Evolutionary conservation across 1,140 invertebrate species (phyloP), one percentile per base, ranked within the genome.

Genomic region (Drosophila micromelanica): DNA sequence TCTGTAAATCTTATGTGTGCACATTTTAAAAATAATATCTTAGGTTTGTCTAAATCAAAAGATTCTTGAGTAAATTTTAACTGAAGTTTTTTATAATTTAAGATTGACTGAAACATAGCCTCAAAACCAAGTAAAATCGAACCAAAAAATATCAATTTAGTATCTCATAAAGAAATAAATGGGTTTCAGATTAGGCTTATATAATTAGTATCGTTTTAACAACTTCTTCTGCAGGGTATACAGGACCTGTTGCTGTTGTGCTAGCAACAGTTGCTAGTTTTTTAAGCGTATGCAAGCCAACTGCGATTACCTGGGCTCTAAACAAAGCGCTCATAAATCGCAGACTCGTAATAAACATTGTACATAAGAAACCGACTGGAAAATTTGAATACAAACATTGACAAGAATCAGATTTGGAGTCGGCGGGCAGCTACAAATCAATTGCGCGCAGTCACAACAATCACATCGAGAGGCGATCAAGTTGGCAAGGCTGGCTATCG

Each of bases 371-470:
- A 35, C 48, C 48, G 35, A 11, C 40, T 57, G 45, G 17, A 70
- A 54, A 81, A 89, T 87, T 87, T 87, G 82, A 87, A 89, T 89
- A 89, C 84, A 87, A 89, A 74, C 79, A 76, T 79, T 76, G 75
- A 75, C 72, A 43, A 67, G 73, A 73, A 71, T 72, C 56, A 46
- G 71, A 60, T 60, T 65, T 59, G 55, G 48, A 38, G 37, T 54
- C 38, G 59, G 74, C 38, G 59, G 74, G 37, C 68, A 68, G 65
- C 79, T 42, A 84, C 84, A 87, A 89, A 89, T 87, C 82, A 84
- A 87, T 89, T 80, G 78, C 43, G 54, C n/a, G n/a, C 42, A 63
- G 46, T 20, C 45, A 55, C 45, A 52, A 62, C 54, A 72, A 46
- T 38, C 40, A 17, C 55, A 42, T 62, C 20, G 62, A 70, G 42